These are phyloP conservation scores for Pristionchus mayeri DNA, from an alignment of 2,888 invertebrate genomes.

Conservation along the genomic window DNA sequence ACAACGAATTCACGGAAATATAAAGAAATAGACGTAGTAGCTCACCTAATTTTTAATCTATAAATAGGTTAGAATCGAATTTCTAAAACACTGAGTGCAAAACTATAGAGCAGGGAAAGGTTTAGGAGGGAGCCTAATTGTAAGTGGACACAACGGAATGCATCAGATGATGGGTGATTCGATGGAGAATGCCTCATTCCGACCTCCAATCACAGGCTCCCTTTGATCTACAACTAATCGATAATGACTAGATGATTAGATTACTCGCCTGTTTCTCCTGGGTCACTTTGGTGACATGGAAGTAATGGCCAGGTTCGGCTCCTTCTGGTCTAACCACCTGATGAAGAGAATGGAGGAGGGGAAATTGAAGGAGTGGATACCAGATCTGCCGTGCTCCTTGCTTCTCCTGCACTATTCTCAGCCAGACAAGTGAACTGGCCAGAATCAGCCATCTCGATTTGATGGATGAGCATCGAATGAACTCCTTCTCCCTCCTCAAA, in stretches of 20 bases:
- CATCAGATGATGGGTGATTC: conserved; percentile 45
- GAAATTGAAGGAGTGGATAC: background rate
- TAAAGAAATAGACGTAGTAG: no score
- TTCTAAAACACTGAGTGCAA: conserved; percentile 20
- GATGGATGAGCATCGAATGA: conserved; percentile 87
- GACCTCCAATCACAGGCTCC: conserved; percentile 30
- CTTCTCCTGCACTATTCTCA: conserved; percentile 95
- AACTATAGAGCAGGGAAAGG: background rate
- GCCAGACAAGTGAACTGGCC: conserved; percentile 94
- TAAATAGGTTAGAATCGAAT: conserved; percentile 12
- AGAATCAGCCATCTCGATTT: conserved; percentile 94
- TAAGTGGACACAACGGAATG: background rate
- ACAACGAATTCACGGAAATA: background rate
- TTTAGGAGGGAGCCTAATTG: no score
- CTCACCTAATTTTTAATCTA: conserved; percentile 18
- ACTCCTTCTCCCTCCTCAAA: conserved; percentile 75
- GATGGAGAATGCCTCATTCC: conserved; percentile 34
- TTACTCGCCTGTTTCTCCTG: conserved; percentile 69
- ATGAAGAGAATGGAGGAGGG: conserved; percentile 76
- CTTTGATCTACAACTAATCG: conserved; percentile 28
- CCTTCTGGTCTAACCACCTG: conserved; percentile 84
- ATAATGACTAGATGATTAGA: background rate
- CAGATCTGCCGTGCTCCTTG: conserved; percentile 41
- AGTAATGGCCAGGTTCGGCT: conserved; percentile 72
- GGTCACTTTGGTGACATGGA: conserved; percentile 75